phyloP scores from a whole-genome alignment of 2,888 invertebrate species.

The Spodoptera picta region DNA sequence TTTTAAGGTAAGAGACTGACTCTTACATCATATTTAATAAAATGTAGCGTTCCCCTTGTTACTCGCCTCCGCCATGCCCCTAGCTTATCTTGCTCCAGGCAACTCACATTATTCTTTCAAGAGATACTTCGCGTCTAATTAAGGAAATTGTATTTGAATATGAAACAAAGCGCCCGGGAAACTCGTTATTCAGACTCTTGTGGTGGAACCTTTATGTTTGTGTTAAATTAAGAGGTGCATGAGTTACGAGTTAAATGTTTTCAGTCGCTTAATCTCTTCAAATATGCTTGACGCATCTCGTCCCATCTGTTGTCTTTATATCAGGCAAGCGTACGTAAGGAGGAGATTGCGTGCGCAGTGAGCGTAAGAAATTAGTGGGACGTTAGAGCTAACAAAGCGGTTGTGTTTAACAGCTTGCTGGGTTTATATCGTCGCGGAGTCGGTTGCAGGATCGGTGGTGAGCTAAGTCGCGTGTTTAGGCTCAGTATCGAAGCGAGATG shows the following conservation, averaged over 20 bases:
- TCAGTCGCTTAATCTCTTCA: conserved; percentile 18
- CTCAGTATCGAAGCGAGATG: conserved; percentile 61
- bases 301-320: conserved; percentile 20
- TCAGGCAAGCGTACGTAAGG: conserved; percentile 32
- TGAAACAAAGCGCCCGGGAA: conserved; percentile 69
- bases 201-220: conserved; percentile 63
- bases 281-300: conserved; percentile 2
- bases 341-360: conserved; percentile 54
- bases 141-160: conserved; percentile 80
- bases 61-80: conserved; percentile 50
- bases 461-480: conserved; percentile 59
- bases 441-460: conserved; percentile 47
- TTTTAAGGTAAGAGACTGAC: conserved; percentile 53
- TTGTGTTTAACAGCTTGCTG: conserved; percentile 59
- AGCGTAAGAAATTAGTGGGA: conserved; percentile 59
- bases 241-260: conserved; percentile 36
- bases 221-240: conserved; percentile 55
- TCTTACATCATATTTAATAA: conserved; percentile 62
- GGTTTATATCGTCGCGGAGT: conserved; percentile 60
- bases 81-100: conserved; percentile 63
- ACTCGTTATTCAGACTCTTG: conserved; percentile 67
- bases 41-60: conserved; percentile 54
- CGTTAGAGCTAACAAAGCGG: conserved; percentile 62
- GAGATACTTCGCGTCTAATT: conserved; percentile 77
- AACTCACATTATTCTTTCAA: conserved; percentile 74